A percentile compares a stretch with the other conserved stretches of the same genome.
These are phyloP conservation scores for Drosophila arawakana DNA, from an alignment of 1,140 invertebrate species.

Conservation along the genomic window DNA sequence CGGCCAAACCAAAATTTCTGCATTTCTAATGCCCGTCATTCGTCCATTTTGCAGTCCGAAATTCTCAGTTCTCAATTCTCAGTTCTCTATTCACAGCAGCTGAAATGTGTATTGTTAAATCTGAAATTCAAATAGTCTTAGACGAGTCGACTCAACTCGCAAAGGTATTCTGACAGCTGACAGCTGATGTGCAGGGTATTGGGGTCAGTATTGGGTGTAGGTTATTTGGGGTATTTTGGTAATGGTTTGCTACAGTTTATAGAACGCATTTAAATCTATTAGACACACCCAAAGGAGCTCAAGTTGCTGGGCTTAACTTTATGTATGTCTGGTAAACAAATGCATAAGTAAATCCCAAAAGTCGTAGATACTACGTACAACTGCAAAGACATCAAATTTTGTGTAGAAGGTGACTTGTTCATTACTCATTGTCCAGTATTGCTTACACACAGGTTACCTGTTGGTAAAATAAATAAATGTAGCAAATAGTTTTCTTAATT, in stretches of 20 bases:
- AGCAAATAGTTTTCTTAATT: no score
- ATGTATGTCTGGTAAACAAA: not conserved
- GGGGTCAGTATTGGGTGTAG: not conserved
- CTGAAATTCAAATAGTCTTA: constrained; percentile 41
- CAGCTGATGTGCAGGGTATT: constrained; percentile 12
- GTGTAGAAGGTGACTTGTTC: not conserved
- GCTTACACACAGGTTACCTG: not conserved
- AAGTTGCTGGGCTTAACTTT: not conserved
- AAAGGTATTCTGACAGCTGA: constrained; percentile 23
- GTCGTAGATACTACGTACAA: not conserved
- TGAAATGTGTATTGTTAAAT: constrained; percentile 26
- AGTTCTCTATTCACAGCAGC: not conserved
- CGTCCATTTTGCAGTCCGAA: not conserved
- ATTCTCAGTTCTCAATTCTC: constrained; percentile 5
- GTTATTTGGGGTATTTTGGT: not conserved
- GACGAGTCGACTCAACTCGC: constrained; percentile 21
- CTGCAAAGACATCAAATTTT: not conserved
- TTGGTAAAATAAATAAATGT: no score
- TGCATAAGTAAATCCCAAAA: constrained; percentile 16
- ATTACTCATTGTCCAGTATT: not conserved
- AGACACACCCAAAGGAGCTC: constrained; percentile 5
- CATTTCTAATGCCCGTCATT: not conserved
- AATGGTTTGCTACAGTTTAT: not conserved
- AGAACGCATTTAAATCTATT: constrained; percentile 14
- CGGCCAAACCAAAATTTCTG: not conserved